These are phyloP conservation scores for Timandra comae DNA, from an alignment of 2,888 invertebrate species.

Conservation along the genomic window DNA sequence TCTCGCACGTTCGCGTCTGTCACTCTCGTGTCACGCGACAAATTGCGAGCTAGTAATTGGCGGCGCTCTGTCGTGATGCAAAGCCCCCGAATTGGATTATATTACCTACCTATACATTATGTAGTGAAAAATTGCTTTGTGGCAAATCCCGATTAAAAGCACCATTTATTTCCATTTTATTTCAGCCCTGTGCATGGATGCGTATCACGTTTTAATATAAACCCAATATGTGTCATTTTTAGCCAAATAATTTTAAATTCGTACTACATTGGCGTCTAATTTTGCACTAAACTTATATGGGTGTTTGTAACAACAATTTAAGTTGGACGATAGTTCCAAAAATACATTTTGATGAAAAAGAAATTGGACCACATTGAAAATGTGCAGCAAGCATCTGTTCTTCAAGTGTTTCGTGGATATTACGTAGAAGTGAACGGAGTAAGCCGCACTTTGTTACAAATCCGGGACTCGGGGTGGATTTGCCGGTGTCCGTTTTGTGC, in stretches of 20 bases:
- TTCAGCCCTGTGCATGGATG: too few relatives aligned
- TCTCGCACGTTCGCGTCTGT: constrained; percentile 23
- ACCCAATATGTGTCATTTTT: too few relatives aligned
- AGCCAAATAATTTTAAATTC: too few relatives aligned
- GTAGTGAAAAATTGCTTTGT: constrained; percentile 32
- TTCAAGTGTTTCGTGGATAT: constrained; percentile 51
- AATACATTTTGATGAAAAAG: constrained; percentile 20
- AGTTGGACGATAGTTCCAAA: constrained; percentile 6
- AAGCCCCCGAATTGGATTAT: constrained; percentile 31
- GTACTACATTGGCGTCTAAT: too few relatives aligned
- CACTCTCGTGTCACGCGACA: constrained; percentile 38
- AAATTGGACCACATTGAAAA: constrained; percentile 49
- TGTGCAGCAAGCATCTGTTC: constrained; percentile 49
- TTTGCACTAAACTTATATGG: too few relatives aligned
- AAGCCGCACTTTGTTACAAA: constrained; percentile 67
- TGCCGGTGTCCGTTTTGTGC: constrained; percentile 60
- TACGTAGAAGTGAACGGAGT: constrained; percentile 53
- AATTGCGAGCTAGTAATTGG: constrained; percentile 48
- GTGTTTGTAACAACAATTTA: too few relatives aligned
- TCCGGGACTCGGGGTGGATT: constrained; percentile 63
- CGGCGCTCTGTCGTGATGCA: constrained; percentile 33
- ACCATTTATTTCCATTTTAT: too few relatives aligned
- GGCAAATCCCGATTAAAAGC: constrained; percentile 8
- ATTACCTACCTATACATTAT: constrained; percentile 21
- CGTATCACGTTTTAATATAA: too few relatives aligned